These are phyloP conservation scores for Piaya cayana DNA, from an alignment of 2,113 vertebrate species.

Conservation along the genomic window DNA sequence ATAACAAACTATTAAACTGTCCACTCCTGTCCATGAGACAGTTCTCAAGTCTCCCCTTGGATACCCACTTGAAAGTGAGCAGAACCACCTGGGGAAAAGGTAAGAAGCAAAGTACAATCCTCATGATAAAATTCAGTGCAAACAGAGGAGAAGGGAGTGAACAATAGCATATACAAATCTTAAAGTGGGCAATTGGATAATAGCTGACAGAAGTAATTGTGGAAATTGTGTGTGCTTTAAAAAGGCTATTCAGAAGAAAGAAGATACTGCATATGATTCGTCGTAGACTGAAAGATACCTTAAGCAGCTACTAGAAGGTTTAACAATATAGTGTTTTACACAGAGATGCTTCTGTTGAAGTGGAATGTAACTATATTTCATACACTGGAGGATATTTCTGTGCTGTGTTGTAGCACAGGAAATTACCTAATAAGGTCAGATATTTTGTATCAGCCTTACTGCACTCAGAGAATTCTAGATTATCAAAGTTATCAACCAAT, in stretches of 20 bases:
- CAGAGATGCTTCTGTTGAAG: not conserved
- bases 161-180: not conserved
- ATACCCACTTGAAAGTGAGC: not conserved
- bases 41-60: not conserved
- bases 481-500: not conserved
- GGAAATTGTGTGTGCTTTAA: not conserved
- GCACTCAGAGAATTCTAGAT: not conserved
- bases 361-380: not conserved
- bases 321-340: not conserved
- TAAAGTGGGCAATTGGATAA: not conserved
- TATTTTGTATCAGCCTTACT: not conserved
- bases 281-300: not conserved
- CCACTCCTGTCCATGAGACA: not conserved
- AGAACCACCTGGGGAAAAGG: not conserved
- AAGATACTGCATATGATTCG: slow-evolving; percentile 4
- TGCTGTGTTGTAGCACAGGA: not conserved
- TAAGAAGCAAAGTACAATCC: not conserved
- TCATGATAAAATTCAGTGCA: not conserved
- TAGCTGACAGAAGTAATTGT: slow-evolving; percentile 17
- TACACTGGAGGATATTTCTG: not conserved
- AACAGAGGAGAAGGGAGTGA: not conserved
- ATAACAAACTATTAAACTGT: not conserved
- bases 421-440: slow-evolving; percentile 50
- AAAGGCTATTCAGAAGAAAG: not conserved
- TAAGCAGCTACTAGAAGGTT: not conserved